phyloP scores from a whole-genome alignment of 2,113 vertebrate species.

The Nyctereutes procyonoides region DNA sequence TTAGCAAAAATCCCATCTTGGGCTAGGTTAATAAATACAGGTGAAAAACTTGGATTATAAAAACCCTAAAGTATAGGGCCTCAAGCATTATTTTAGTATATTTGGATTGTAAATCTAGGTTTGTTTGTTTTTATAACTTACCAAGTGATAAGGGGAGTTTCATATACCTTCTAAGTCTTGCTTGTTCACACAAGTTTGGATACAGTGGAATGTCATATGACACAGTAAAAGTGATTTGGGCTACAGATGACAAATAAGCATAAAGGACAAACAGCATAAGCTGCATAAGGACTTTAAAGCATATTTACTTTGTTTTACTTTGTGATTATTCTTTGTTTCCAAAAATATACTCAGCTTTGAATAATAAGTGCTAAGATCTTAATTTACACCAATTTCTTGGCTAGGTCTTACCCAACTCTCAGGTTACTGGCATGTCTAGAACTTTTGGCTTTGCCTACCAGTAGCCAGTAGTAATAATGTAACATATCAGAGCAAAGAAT shows the following conservation, averaged over 20 bases:
- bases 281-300: neutral
- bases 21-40: neutral
- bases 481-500: neutral
- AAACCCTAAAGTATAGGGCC: neutral
- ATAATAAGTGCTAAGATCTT: neutral
- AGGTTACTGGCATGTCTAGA: neutral
- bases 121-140: neutral
- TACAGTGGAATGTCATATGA: neutral
- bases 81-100: neutral
- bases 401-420: neutral
- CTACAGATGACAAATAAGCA: neutral
- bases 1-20: neutral
- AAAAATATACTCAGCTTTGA: neutral
- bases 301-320: neutral
- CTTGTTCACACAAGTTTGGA: neutral
- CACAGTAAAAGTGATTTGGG: neutral
- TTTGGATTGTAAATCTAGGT: neutral
- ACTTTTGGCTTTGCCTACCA: neutral
- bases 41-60: neutral
- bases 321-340: neutral
- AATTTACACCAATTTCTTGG: neutral
- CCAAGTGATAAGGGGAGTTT: neutral
- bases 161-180: neutral
- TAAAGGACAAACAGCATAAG: neutral
- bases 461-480: neutral